These are phyloP conservation scores for Sinodicranocentrus sp. DNA, from an alignment of 2,888 invertebrate genomes.

Conservation along the genomic window DNA sequence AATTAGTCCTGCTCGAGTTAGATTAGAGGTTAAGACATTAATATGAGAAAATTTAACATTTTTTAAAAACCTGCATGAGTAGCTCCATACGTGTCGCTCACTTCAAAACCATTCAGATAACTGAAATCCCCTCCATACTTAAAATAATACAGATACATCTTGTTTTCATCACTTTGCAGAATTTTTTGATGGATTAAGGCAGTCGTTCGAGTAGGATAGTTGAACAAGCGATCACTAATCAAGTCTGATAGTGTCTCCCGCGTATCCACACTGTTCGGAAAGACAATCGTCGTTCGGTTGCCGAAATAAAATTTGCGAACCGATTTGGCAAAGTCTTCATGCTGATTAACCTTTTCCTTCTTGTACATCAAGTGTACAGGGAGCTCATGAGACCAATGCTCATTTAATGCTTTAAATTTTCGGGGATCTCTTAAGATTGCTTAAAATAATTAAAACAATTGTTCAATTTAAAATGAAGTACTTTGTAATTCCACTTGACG, in stretches of 20 bases:
- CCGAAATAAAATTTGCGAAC: constrained; percentile 69
- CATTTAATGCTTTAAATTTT: constrained; percentile 50
- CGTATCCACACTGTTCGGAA: constrained; percentile 38
- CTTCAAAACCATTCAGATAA: constrained; percentile 64
- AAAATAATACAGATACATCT: constrained; percentile 64
- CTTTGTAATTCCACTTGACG: too few relatives aligned
- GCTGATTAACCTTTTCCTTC: constrained; percentile 48
- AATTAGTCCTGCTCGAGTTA: too few relatives aligned
- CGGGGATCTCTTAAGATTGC: constrained; percentile 63
- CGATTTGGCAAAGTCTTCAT: constrained; percentile 53
- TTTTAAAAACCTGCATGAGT: constrained; percentile 48
- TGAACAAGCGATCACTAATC: constrained; percentile 80
- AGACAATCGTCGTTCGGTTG: constrained; percentile 17
- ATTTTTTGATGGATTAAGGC: constrained; percentile 54
- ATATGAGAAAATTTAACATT: neutral
- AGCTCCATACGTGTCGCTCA: constrained; percentile 64
- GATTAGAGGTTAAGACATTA: neutral
- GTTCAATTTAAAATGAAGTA: neutral
- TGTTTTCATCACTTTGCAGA: constrained; percentile 36
- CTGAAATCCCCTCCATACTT: constrained; percentile 59
- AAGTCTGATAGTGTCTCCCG: constrained; percentile 74
- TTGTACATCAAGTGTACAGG: constrained; percentile 62
- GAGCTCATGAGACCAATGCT: constrained; percentile 64
- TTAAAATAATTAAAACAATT: constrained; percentile 23
- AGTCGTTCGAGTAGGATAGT: constrained; percentile 68